These are phyloP conservation scores for Drosophila neotestacea DNA, from an alignment of 2,888 invertebrate species.

Conservation along the genomic window DNA sequence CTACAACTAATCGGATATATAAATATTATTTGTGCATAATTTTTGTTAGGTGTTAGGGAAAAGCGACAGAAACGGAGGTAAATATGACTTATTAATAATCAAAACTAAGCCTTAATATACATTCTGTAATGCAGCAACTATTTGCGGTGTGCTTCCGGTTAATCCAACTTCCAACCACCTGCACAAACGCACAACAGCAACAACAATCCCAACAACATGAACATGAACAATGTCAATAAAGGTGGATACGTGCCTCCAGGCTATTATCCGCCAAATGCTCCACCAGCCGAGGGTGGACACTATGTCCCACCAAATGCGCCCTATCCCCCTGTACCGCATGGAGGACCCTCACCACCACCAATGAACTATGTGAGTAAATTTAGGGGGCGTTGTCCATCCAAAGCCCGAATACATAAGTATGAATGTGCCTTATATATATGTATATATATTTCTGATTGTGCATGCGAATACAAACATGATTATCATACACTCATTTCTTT, in stretches of 20 bases:
- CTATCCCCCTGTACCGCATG: constrained; percentile 14
- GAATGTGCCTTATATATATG: no score
- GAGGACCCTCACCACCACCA: constrained; percentile 51
- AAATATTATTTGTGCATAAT: constrained; percentile 7
- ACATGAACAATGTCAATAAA: constrained; percentile 81
- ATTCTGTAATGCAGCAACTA: neutral
- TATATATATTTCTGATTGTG: neutral
- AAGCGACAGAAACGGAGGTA: neutral
- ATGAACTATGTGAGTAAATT: constrained; percentile 74
- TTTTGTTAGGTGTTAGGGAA: neutral
- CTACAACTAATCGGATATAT: no score
- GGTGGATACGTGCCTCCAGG: constrained; percentile 83
- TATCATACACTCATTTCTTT: neutral
- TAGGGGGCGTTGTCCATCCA: constrained; percentile 19
- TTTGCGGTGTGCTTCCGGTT: constrained; percentile 5
- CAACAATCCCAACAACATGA: constrained; percentile 43
- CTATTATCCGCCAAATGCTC: constrained; percentile 71
- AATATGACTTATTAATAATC: neutral
- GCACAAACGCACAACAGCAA: constrained; percentile 30
- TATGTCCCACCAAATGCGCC: constrained; percentile 35
- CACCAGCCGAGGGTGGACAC: constrained; percentile 62
- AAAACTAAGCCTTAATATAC: neutral
- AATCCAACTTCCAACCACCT: constrained; percentile 19
- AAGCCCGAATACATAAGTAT: neutral
- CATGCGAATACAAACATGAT: neutral